Evolutionary conservation across 30 jellyfish, hydroid and myxozoan genomes (phyloP).

Genomic region (Hydractinia echinata): DNA sequence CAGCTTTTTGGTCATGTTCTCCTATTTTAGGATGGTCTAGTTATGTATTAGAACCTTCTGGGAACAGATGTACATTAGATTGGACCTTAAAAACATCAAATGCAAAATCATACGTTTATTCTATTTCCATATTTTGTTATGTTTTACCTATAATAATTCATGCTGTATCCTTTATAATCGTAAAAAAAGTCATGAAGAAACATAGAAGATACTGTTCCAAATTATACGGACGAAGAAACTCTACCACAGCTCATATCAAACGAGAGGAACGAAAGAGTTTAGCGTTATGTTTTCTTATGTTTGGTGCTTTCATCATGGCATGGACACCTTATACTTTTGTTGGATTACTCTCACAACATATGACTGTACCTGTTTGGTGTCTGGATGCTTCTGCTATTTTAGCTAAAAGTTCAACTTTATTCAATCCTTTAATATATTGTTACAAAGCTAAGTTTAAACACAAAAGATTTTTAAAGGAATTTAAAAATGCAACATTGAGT

Average conservation of each 20-base stretch:
- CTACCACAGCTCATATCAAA: not conserved
- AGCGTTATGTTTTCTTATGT: not conserved
- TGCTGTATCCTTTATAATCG: not conserved
- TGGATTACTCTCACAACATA: not conserved
- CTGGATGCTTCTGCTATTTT: not conserved
- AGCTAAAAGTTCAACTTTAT: not conserved
- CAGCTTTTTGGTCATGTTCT: not conserved
- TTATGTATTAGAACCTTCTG: not conserved
- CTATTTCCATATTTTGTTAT: not conserved
- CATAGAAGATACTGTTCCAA: not conserved
- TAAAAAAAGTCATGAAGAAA: not conserved
- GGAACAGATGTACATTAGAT: not conserved
- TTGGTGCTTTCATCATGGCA: not conserved
- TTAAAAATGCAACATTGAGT: no score
- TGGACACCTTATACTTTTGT: constrained; percentile 8
- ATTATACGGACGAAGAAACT: constrained; percentile 1
- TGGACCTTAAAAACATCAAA: not conserved
- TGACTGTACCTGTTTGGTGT: not conserved
- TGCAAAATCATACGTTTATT: not conserved
- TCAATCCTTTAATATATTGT: constrained; percentile 5
- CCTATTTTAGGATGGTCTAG: not conserved
- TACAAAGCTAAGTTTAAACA: not conserved
- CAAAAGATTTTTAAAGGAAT: no score
- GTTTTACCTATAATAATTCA: not conserved
- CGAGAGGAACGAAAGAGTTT: not conserved